These are phyloP conservation scores for Centropus bengalensis DNA, from an alignment of 2,113 vertebrate species.

Conservation along the genomic window DNA sequence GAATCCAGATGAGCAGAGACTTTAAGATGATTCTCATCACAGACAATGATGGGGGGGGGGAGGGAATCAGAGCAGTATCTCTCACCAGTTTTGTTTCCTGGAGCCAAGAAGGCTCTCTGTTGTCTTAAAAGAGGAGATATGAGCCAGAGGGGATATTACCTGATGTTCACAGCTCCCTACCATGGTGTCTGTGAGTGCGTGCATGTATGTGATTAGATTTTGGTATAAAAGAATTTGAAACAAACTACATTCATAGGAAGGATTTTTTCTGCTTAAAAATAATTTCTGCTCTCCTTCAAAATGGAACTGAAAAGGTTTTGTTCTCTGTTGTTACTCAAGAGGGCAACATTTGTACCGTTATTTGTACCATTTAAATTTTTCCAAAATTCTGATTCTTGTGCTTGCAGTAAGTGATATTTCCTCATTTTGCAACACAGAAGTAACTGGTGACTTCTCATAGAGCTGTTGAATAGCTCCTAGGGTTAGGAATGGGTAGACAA, in stretches of 20 bases:
- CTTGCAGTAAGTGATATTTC: not conserved
- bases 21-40: not conserved
- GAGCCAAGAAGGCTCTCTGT: not conserved
- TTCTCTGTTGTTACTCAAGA: not conserved
- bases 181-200: not conserved
- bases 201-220: not conserved
- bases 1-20: not conserved
- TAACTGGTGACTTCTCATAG: not conserved
- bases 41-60: not conserved
- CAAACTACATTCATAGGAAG: not conserved
- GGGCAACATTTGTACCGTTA: not conserved
- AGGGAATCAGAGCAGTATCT: not conserved
- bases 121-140: not conserved
- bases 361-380: not conserved
- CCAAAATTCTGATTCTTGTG: not conserved
- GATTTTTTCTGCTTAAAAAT: not conserved
- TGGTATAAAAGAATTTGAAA: not conserved
- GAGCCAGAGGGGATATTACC: not conserved
- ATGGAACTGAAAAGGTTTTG: not conserved
- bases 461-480: not conserved
- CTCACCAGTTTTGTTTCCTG: not conserved
- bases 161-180: not conserved
- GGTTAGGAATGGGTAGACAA: not conserved
- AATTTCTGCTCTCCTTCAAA: not conserved
- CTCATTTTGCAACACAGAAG: not conserved